Conservation (phyloP, 2,113 vertebrate species). For the Passer domesticus region DNA sequence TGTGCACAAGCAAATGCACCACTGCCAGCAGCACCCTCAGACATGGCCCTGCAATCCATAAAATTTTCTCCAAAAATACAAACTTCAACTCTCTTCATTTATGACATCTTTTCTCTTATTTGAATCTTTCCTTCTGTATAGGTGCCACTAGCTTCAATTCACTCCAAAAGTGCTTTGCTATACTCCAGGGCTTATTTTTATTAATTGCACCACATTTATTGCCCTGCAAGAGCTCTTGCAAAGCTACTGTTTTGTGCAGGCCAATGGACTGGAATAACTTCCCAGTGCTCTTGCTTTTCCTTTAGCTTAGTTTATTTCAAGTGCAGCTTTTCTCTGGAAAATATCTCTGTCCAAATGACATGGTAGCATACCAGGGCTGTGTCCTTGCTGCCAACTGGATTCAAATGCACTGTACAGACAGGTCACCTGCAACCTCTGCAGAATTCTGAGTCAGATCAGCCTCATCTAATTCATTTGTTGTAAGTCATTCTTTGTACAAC, state of each 20-base stretch:
- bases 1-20: neutral
- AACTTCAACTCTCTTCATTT: neutral
- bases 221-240: neutral
- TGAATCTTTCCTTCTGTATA: neutral
- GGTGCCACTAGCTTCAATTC: neutral
- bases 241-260: neutral
- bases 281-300: neutral
- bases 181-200: neutral
- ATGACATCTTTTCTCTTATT: neutral
- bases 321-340: neutral
- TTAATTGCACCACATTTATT: neutral
- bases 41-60: neutral
- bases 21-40: neutral
- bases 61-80: neutral
- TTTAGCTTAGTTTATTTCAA: neutral
- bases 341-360: neutral
- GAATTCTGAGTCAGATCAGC: neutral
- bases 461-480: neutral
- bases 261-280: neutral
- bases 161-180: neutral
- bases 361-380: neutral
- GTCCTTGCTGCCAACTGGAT: neutral
- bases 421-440: neutral
- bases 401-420: neutral
- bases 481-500: neutral